A percentile compares a stretch with the other conserved stretches of the same genome.
Conservation (phyloP, 1,140 invertebrate species). For the Cyrtorhinus lividipennis region DNA sequence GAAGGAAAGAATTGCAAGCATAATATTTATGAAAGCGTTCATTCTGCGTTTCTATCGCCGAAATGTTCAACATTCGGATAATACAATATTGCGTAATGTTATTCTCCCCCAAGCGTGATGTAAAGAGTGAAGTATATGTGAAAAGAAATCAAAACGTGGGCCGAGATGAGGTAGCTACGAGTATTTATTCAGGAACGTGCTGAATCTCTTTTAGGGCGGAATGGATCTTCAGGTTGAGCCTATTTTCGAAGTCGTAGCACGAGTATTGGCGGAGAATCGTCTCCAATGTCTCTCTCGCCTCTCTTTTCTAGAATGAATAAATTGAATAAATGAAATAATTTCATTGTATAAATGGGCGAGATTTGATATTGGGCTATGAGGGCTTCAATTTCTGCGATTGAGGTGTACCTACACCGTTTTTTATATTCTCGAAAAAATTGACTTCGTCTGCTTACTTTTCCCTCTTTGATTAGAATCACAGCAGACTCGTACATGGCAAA, state of each 20-base stretch:
- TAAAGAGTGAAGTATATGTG: too few relatives aligned
- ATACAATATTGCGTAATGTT: too few relatives aligned
- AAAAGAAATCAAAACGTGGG: too few relatives aligned
- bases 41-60: too few relatives aligned
- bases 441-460: conserved; percentile 32
- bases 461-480: conserved; percentile 34
- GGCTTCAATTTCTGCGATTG: neutral
- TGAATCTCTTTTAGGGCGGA: conserved; percentile 32
- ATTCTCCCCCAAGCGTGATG: too few relatives aligned
- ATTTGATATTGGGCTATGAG: conserved; percentile 11
- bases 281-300: conserved; percentile 34
- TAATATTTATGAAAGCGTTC: too few relatives aligned
- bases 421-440: neutral
- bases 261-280: conserved; percentile 40
- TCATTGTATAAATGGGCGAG: neutral
- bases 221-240: conserved; percentile 45
- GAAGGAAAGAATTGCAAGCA: too few relatives aligned
- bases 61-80: too few relatives aligned
- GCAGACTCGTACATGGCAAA: conserved; percentile 53
- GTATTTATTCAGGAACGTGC: too few relatives aligned
- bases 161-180: too few relatives aligned
- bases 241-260: conserved; percentile 52
- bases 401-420: neutral
- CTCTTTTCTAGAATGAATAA: conserved; percentile 33
- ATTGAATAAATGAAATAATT: conserved; percentile 1